Percentiles rank a stretch among this genome's conserved stretches.
Evolutionary conservation across 2,797 vertebrate species (phyloP).

Genomic region (Tinamus major): DNA sequence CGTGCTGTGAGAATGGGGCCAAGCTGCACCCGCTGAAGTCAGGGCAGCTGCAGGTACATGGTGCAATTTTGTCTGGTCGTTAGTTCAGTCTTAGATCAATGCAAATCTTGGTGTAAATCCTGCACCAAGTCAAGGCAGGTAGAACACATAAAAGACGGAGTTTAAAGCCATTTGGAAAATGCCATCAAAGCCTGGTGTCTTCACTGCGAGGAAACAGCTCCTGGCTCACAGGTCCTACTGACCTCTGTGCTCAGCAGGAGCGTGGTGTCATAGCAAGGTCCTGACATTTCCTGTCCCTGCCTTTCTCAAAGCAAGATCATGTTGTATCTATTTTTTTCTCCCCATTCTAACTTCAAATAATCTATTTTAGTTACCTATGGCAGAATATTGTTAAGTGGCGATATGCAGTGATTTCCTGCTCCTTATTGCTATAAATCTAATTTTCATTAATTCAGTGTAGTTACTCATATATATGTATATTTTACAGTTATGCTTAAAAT

Average conservation of each 20-base stretch:
- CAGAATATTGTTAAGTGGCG: not conserved
- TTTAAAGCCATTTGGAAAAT: not conserved
- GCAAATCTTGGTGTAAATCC: not conserved
- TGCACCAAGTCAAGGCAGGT: not conserved
- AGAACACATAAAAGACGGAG: not conserved
- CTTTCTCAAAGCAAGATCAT: not conserved
- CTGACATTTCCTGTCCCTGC: not conserved
- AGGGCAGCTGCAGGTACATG: not conserved
- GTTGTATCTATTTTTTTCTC: not conserved
- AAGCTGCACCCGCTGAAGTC: not conserved
- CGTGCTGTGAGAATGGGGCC: too few relatives aligned
- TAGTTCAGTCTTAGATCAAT: not conserved
- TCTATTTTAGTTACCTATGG: not conserved
- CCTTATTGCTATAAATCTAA: not conserved
- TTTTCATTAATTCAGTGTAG: not conserved
- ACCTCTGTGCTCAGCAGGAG: not conserved
- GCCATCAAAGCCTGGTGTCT: not conserved
- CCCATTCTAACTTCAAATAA: not conserved
- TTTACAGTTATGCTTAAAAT: not conserved
- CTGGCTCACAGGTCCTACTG: accelerated
- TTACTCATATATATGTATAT: not conserved
- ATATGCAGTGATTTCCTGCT: not conserved
- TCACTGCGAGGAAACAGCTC: not conserved
- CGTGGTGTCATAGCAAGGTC: not conserved
- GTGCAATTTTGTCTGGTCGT: not conserved